Evolutionary conservation across 2,113 vertebrate genomes (phyloP), one percentile per base, ranked within the genome.

Genomic region (Triplophysa dalaica): DNA sequence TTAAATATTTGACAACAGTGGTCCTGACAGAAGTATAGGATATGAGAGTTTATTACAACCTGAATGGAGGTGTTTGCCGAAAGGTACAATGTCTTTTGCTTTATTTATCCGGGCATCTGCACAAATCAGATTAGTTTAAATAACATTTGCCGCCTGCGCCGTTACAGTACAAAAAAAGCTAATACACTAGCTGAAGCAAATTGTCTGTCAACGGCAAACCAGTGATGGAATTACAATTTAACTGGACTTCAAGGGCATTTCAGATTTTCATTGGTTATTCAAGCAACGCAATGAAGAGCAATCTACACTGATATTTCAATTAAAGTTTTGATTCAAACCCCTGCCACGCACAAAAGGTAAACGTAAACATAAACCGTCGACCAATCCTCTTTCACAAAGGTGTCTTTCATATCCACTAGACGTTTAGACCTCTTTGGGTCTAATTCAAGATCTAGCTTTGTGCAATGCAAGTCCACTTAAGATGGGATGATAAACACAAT

Each of bases 61-160:
- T 74, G 75, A 67, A 84, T 83, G 60, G 38, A 85, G 64, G 48
- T 77, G 43, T 58, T 38, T 72, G 81, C 85, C 75, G 70, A 70
- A 70, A 69, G 82, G 64, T 77, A 66, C 74, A 58, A 52, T 82
- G 29, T 65, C 66, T 77, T 70, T 78, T 85, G 84, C 76, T 66
- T 77, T 69, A 24, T 82, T 81, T 70, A 80, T 82, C 50, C 69
- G 54, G 81, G 78, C 80, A 86, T 85, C 79, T 80, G 65, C 80
- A 77, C 76, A 85, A 85, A 88, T 88, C 68, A 85, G 70, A 85
- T 86, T 88, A 85, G 72, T 60, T 70, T 48, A 82, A 85, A 82
- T 81, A 88, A 83, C 81, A 84, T 83, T 80, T 74, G 69, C 80
- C 43, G 61, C 54, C 62, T 77, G 65, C 84, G 17, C 24, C 75